Evolutionary conservation across 2,113 vertebrate genomes (phyloP), one percentile per base, ranked within the genome.

Genomic region (Emydura subglobosa): DNA sequence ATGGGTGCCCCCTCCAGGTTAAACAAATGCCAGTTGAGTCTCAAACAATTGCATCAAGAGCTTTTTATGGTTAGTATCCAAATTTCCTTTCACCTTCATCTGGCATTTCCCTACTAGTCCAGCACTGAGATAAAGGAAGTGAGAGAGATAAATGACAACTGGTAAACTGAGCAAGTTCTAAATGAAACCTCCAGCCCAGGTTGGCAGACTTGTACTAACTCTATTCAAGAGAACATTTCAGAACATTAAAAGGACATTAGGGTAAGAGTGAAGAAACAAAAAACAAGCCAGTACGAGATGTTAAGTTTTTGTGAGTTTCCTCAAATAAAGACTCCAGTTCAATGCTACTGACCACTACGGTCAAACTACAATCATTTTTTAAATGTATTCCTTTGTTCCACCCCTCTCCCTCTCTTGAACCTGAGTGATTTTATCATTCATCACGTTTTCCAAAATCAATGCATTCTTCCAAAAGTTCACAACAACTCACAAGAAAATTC

Each of bases 311-410:
- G 34, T 74, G 17, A 39, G 17, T 68, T 1, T 82, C 72, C 79
- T 79, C 14, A 88, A 89, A 44, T 51, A 89, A 55, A 42, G 65
- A 42, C 10, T 86, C 2, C 61, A 87, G 12, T 79, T 81, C 7
- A 86, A 25, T 92, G 55, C 53, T 50, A 50, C 10, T 24, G 57
- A 34, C 10, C 87, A 72, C 85, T 88, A 54, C 2, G 72, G 85
- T 80, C 90, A 21, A 12, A 39, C 72, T 89, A 88, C 72, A 17
- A 39, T n/a, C 16, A 39, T 47, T 44, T 47, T 78, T 87, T 87
- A 49, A 93, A 39, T 34, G 12, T 82, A 79, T 7, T 87, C 91
- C 87, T 93, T 53, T 82, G 85, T 94, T 85, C 80, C 91, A 21
- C 22, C 21, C n/a, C 39, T 12, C 21, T 34, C 68, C 19, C 68